Evolutionary conservation across 2,888 invertebrate genomes (phyloP).

Genomic region (Perizoma affinitatum): DNA sequence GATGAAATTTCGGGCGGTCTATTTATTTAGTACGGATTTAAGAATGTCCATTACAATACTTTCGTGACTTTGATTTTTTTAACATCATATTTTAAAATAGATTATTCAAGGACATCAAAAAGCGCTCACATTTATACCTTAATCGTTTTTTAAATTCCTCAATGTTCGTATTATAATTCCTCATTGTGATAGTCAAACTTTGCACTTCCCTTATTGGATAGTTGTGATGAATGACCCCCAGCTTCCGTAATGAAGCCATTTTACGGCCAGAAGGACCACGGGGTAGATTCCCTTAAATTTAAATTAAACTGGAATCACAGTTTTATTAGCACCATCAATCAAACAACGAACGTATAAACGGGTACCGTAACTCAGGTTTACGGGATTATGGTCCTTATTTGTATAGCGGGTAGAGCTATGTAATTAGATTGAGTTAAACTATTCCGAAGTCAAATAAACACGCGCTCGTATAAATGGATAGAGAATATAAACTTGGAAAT

Average conservation of each 20-base stretch:
- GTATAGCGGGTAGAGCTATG: slow-evolving; percentile 48
- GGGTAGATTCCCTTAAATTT: slow-evolving; percentile 82
- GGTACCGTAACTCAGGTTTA: slow-evolving; percentile 47
- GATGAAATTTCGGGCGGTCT: too few species aligned
- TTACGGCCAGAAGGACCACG: slow-evolving; percentile 75
- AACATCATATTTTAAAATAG: too few species aligned
- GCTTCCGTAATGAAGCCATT: slow-evolving; percentile 68
- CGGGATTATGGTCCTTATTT: slow-evolving; percentile 61
- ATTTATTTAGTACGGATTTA: too few species aligned
- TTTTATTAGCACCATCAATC: slow-evolving; percentile 84
- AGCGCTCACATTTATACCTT: slow-evolving; percentile 2
- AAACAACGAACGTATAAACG: slow-evolving; percentile 70
- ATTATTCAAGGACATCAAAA: too few species aligned
- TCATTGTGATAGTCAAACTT: slow-evolving; percentile 33
- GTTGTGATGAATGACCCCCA: slow-evolving; percentile 64
- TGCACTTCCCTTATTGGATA: slow-evolving; percentile 35
- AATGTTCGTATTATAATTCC: not conserved
- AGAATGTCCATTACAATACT: too few species aligned
- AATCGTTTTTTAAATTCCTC: slow-evolving; percentile 2
- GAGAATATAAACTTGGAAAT: slow-evolving; percentile 73
- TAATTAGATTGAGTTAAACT: slow-evolving; percentile 54
- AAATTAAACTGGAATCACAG: slow-evolving; percentile 83
- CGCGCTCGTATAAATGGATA: slow-evolving; percentile 77
- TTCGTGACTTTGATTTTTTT: too few species aligned
- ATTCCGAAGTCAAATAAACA: slow-evolving; percentile 80